Evolutionary conservation across 2,888 invertebrate species (phyloP), one percentile per base, ranked within the genome.

Genomic region (Phymatocera aterrima): DNA sequence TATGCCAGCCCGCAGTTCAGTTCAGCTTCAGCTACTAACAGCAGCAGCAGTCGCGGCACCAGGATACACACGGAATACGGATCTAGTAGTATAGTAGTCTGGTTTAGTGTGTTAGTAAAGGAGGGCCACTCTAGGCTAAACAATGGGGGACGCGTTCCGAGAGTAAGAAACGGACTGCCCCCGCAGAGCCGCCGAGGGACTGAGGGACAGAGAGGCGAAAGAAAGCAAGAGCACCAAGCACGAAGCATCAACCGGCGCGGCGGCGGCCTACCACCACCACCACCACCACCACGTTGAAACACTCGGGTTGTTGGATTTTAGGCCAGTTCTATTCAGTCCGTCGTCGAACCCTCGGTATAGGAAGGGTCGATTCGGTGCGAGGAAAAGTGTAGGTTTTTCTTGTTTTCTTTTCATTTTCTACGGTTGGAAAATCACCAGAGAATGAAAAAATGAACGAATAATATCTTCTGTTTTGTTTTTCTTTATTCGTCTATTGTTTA

Each of bases 111-210:
- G 46, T 68, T 40, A 28, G 68, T 68, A 46, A 28, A 68, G 68
- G 68, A 68, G 68, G 46, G 48, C 72, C 72, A 72, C 72, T 72
- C 72, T 51, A 48, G 37, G 75, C 75, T 75, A 75, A 75, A 75
- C 75, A 75, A 75, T 75, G 75, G 75, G 75, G 57, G 57, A 57
- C 75, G 57, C n/a, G n/a, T n/a, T 75, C 60, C 75, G 75, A 57
- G 75, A 75, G 75, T 54, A 75, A 75, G 75, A 72, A 72, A 54
- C 57, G 57, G 72, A n/a, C 48, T 51, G 72, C 72, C 48, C 48
- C 72, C 72, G 72, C 48, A 51, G 51, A 51, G 51, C n/a, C n/a
- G n/a, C n/a, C 48, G 51, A 28, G 28, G 34, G 21, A 21, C 12
- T 24, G 43, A 48, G 72, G 51, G 18, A 34, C 31, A 28, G 51